Percentiles rank a stretch among this genome's conserved stretches.
Evolutionary conservation across 1,140 invertebrate species (phyloP).

Genomic region (Drosophila seguyi): DNA sequence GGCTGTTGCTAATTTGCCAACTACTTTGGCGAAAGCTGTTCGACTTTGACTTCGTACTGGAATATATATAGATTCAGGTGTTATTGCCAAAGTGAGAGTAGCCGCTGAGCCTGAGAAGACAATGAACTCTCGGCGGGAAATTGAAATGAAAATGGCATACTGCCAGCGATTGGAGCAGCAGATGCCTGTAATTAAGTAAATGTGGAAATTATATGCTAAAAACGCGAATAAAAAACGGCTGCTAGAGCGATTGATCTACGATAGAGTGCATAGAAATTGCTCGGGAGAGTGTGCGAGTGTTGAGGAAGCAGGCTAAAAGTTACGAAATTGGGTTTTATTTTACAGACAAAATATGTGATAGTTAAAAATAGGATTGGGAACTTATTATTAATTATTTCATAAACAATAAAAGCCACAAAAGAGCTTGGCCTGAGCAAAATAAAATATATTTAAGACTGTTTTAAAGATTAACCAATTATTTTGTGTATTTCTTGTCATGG

Average conservation of each 20-base stretch:
- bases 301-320: background rate
- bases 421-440: background rate
- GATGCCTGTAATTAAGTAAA: constrained; percentile 70
- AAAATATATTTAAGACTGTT: background rate
- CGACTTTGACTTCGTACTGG: constrained; percentile 23
- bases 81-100: constrained; percentile 60
- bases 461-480: too few species aligned
- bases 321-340: constrained; percentile 17
- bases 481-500: too few species aligned
- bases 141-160: constrained; percentile 73
- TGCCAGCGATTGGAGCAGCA: constrained; percentile 41
- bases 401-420: background rate
- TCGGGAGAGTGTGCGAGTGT: background rate
- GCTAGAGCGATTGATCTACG: constrained; percentile 50
- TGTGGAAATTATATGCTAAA: constrained; percentile 63
- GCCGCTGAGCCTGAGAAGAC: constrained; percentile 49
- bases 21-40: constrained; percentile 75
- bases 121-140: constrained; percentile 73
- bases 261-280: constrained; percentile 34
- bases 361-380: background rate
- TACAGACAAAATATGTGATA: background rate
- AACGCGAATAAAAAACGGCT: constrained; percentile 20
- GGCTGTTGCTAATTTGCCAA: constrained; percentile 77
- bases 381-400: too few species aligned
- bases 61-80: background rate